Evolutionary conservation across 2,797 vertebrate species (phyloP).

Genomic region (Eulemur coronatus): DNA sequence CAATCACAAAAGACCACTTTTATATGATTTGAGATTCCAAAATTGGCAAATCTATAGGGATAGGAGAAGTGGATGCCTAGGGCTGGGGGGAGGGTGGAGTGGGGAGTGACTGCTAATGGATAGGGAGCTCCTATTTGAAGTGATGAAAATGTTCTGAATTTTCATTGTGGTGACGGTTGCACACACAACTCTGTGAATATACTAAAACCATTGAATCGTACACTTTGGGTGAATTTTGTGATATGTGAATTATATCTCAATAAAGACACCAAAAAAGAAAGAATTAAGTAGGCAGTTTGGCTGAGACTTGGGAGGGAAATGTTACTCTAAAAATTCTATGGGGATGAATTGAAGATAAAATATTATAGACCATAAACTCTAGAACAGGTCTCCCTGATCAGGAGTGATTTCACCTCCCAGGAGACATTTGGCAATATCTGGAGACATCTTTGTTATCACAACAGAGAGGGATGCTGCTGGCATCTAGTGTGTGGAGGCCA

Average conservation of each 20-base stretch:
- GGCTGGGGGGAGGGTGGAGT: accelerated
- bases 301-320: not conserved
- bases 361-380: not conserved
- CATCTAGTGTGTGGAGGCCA: not conserved
- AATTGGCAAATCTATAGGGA: not conserved
- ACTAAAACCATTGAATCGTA: not conserved
- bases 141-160: constrained; percentile 33
- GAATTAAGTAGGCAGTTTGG: not conserved
- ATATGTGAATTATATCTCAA: constrained; percentile 17
- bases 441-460: not conserved
- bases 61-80: not conserved
- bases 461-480: not conserved
- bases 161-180: not conserved
- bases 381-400: not conserved
- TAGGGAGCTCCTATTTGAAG: not conserved
- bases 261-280: constrained; percentile 19
- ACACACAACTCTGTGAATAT: not conserved
- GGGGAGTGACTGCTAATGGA: not conserved
- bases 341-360: not conserved
- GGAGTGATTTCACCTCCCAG: not conserved
- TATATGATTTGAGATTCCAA: not conserved
- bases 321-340: not conserved
- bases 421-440: not conserved
- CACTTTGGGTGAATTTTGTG: not conserved
- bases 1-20: not conserved